A percentile compares a stretch with the other conserved stretches of the same genome.
phyloP scores from a whole-genome alignment of 1,140 invertebrate genomes.

The Ylistrum balloti region DNA sequence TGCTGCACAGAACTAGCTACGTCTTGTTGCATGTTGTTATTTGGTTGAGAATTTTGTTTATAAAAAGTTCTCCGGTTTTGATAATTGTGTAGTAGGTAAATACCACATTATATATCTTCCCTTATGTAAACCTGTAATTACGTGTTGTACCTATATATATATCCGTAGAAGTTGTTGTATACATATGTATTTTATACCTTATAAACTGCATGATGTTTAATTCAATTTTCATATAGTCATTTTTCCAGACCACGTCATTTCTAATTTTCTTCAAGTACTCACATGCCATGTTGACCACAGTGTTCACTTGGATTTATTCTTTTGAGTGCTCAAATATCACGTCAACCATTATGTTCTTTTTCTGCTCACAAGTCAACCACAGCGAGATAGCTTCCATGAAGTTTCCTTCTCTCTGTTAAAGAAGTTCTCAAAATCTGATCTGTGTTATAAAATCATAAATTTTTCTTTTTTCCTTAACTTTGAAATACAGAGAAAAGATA shows the following conservation, averaged over 20 bases:
- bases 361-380: too few species aligned
- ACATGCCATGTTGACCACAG: not conserved
- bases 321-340: too few species aligned
- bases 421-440: too few species aligned
- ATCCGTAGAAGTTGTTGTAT: not conserved
- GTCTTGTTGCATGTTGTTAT: slow-evolving; percentile 3
- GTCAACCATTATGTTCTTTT: too few species aligned
- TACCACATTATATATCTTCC: not conserved
- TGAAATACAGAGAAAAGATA: too few species aligned
- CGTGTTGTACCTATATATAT: not conserved
- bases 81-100: not conserved
- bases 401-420: too few species aligned
- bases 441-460: too few species aligned
- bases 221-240: not conserved
- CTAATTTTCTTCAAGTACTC: not conserved
- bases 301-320: too few species aligned
- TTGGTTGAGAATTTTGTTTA: not conserved
- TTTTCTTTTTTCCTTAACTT: too few species aligned
- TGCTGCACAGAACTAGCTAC: not conserved
- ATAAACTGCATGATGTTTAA: not conserved
- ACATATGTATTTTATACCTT: not conserved
- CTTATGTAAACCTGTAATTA: not conserved
- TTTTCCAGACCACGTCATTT: not conserved
- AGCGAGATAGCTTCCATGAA: too few species aligned
- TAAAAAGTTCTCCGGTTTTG: not conserved